Evolutionary conservation across 2,797 vertebrate species (phyloP), one percentile per base, ranked within the genome.

Genomic region (Crossoptilon crossoptilon): DNA sequence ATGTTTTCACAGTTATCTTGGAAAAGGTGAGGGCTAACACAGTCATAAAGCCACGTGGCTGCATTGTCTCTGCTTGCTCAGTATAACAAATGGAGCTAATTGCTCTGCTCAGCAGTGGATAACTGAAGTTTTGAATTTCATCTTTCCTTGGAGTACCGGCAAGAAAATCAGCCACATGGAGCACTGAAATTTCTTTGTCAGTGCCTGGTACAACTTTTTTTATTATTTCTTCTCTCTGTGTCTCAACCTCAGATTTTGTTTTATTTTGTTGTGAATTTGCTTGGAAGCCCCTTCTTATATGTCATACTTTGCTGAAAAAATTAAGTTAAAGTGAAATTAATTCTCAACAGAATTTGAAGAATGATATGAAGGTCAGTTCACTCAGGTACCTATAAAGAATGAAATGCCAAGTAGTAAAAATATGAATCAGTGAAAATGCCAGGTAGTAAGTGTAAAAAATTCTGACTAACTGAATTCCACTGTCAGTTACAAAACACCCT

Each of bases 341-440:
- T 88, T 88, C 51, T 78, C 29, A 53, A 58, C 41, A 37, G 62
- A 82, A 84, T 66, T 82, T 60, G 17, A 84, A 33, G 56, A 87
- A 18, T 1, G 2, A 14, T 48, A 27, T 22, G 64, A 95, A 88
- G 48, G 56, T 88, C 81, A 87, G 17, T 22, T 60, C 19, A 44
- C 21, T 63, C 37, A 74, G 8, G 39, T 84, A n/a, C 44, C 60
- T 71, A 44, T 5, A 82, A 67, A 64, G 55, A 92, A 82, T 19
- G 15, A 80, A 88, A 88, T 90, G 56, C 41, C 75, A 93, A 82
- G 19, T 64, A 71, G 17, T 53, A 84, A 90, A 93, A 91, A 56
- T 59, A 87, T 21, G 39, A 67, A 29, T 44, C 11, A 64, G 11
- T 22, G 29, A 87, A 93, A 88, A 79, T 78, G 4, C 5, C 1